phyloP scores from a whole-genome alignment of 2,888 invertebrate genomes.

The Aspidiotus rigidus region DNA sequence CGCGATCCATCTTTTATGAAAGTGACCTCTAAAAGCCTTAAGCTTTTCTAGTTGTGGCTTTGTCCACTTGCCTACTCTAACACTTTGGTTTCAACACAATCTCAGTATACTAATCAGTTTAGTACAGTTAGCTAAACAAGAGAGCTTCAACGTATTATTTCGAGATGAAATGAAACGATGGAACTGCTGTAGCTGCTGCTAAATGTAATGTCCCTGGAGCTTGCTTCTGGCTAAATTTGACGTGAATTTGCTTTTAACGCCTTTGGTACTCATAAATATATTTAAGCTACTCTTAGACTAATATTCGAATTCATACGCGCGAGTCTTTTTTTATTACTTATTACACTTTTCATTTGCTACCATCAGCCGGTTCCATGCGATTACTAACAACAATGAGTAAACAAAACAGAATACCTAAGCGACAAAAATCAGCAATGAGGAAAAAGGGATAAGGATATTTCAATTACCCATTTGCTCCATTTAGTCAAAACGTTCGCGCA shows the following conservation, averaged over 20 bases:
- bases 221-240: constrained; percentile 28
- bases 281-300: no score
- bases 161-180: constrained; percentile 19
- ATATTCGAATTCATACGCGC: no score
- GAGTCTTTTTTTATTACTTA: no score
- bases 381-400: no score
- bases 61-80: background rate
- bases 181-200: constrained; percentile 8
- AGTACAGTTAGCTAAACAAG: constrained; percentile 18
- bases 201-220: constrained; percentile 18
- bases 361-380: no score
- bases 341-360: no score
- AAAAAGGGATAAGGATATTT: no score
- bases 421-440: no score
- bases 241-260: constrained; percentile 33
- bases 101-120: constrained; percentile 29
- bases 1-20: constrained; percentile 24
- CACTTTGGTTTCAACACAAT: background rate
- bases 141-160: constrained; percentile 22
- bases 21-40: constrained; percentile 18
- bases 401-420: no score
- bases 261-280: background rate
- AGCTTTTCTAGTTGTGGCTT: background rate
- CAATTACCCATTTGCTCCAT: no score
- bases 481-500: no score